Conservation (phyloP, 1,140 invertebrate species). For the Colletes gigas region DNA sequence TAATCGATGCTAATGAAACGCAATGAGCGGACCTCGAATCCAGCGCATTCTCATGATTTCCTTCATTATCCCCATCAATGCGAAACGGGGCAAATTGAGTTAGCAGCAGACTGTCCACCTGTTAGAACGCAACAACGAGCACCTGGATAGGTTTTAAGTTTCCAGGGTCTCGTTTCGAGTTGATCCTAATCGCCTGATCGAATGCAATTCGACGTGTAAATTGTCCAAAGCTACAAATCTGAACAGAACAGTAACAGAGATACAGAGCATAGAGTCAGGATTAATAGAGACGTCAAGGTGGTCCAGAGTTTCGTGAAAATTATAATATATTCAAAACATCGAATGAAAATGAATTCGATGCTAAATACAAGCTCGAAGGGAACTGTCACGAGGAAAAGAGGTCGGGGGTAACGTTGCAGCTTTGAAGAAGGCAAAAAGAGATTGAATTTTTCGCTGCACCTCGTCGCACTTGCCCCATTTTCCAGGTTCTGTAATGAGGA, state of each 20-base stretch:
- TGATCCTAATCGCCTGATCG: not conserved
- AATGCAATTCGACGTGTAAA: not conserved
- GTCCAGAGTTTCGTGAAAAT: not conserved
- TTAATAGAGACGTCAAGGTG: no score
- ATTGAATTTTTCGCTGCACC: slow-evolving; percentile 61
- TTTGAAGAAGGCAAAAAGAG: not conserved
- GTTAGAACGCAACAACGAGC: not conserved
- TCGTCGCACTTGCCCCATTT: slow-evolving; percentile 59
- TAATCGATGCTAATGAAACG: slow-evolving; percentile 21
- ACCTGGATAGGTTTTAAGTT: not conserved
- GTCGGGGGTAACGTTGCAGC: slow-evolving; percentile 26
- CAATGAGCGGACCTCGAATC: not conserved
- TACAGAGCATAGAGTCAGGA: no score
- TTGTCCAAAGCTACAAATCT: not conserved
- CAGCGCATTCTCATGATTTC: slow-evolving; percentile 4
- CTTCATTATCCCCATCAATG: slow-evolving; percentile 5
- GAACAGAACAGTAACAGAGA: no score
- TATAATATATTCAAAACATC: not conserved
- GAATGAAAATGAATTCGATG: slow-evolving; percentile 14
- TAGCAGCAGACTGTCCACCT: not conserved
- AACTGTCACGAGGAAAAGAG: not conserved
- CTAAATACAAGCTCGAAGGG: not conserved
- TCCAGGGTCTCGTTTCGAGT: not conserved
- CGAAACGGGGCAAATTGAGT: not conserved
- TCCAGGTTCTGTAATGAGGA: slow-evolving; percentile 49